A percentile compares a stretch with the other conserved stretches of the same genome.
These are phyloP conservation scores for Schizothorax lantsangensis DNA, from an alignment of 2,797 vertebrate species.

Conservation along the genomic window DNA sequence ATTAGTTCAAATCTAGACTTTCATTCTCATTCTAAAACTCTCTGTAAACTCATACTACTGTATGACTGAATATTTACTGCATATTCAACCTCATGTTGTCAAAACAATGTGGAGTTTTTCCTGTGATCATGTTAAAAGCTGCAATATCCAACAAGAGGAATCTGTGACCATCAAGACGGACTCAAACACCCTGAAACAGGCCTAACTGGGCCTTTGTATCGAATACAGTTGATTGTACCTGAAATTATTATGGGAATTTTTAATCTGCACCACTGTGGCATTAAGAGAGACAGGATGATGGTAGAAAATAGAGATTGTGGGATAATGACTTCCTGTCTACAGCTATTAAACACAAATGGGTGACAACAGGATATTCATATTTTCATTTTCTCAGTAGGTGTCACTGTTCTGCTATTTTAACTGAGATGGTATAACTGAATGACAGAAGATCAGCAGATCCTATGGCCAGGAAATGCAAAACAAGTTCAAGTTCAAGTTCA, in stretches of 20 bases:
- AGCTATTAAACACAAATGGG: not conserved
- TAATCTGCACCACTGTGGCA: not conserved
- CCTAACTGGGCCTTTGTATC: not conserved
- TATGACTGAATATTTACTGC: accelerated
- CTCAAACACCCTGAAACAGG: not conserved
- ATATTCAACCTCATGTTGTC: not conserved
- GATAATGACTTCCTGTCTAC: not conserved
- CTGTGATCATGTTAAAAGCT: too few species aligned
- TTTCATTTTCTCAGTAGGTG: not conserved
- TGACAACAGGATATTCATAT: not conserved
- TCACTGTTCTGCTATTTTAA: not conserved
- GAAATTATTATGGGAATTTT: not conserved
- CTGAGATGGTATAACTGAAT: too few species aligned
- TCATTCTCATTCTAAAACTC: not conserved
- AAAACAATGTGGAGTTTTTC: not conserved
- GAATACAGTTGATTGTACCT: not conserved
- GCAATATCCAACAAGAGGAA: not conserved
- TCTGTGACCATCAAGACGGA: not conserved
- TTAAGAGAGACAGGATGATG: not conserved
- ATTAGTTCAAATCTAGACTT: not conserved
- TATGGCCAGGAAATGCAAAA: too few species aligned
- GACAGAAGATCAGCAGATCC: too few species aligned
- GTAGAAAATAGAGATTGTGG: not conserved
- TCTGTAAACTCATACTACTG: not conserved
- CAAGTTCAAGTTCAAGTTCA: too few species aligned